These are phyloP conservation scores for Sigmodon hispidus DNA, from an alignment of 2,113 vertebrate species.

Conservation along the genomic window DNA sequence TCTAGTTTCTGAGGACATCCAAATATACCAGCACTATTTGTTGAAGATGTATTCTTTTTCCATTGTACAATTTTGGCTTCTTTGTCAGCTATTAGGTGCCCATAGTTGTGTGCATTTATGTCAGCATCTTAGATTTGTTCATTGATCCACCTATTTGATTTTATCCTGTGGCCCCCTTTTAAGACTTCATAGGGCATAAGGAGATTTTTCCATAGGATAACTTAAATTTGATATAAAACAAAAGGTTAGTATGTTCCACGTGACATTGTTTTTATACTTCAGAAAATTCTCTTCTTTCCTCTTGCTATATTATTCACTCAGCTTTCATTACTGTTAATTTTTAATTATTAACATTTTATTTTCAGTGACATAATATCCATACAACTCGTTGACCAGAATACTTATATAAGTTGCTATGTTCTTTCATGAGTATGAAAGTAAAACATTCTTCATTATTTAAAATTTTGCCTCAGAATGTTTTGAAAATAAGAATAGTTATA, in stretches of 20 bases:
- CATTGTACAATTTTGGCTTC: too few species aligned
- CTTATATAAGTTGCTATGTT: neutral
- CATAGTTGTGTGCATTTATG: too few species aligned
- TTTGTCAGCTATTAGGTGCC: too few species aligned
- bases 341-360: neutral
- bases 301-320: neutral
- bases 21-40: too few species aligned
- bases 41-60: too few species aligned
- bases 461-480: neutral
- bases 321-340: constrained; percentile 7
- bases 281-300: neutral
- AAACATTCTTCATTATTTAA: constrained; percentile 2
- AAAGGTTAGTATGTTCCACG: constrained; percentile 11
- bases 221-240: constrained; percentile 22
- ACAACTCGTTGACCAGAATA: neutral
- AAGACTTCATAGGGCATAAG: neutral
- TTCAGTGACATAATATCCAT: neutral
- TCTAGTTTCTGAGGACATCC: neutral
- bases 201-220: neutral
- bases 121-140: too few species aligned
- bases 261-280: neutral
- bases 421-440: neutral
- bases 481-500: neutral
- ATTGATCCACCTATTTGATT: too few species aligned
- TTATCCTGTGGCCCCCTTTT: neutral